Base-by-base conservation (phyloP, 92 coral and sea anemone species). In the Epizoanthus stellaris region DNA sequence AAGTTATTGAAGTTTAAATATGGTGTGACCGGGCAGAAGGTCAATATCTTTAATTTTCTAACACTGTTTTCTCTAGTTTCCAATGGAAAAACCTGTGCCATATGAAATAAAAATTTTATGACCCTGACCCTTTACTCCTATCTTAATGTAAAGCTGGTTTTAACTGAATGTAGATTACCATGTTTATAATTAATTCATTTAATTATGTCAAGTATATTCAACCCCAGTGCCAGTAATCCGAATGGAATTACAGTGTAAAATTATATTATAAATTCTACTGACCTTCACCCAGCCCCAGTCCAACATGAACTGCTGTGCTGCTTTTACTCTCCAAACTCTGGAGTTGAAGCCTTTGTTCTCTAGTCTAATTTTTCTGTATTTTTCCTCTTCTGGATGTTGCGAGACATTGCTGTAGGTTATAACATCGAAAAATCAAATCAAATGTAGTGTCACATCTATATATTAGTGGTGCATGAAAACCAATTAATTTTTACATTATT, bases 221-320 rank as follows among this genome's bases (percentile, higher is more conserved):
- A 6, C n/a, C n/a, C n/a, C n/a, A n/a, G n/a, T n/a, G n/a, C 47
- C 7, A 4, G 7, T 4, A 43, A 4, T 43, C 7, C 7, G 4
- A 43, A 43, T 4, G 7, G 7, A 30, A 36, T 67, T 16, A 12
- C 45, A 25, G 42, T 67, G 15, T 25, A 68, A 10, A 14, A 68
- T 68, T 23, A 5, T n/a, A n/a, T n/a, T 9, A 73, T 6, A 36
- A 79, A 74, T 87, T 53, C 61, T 69, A 40, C 88, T 25, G 23
- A 91, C 93, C 93, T 91, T 86, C 5, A 75, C 74, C 98, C 98
- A 94, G 4, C 98, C 98, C 95, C 98, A 94, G 36, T 85, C 85
- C 82, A 85, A 39, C 77, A 94, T 82, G 77, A 94, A 94, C 80
- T 92, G 87, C 80, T 92, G 92, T 13, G 98, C 98, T 62, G 93